Evolutionary conservation across 2,888 invertebrate species (phyloP).

Genomic region (Cyclophora albipunctata): DNA sequence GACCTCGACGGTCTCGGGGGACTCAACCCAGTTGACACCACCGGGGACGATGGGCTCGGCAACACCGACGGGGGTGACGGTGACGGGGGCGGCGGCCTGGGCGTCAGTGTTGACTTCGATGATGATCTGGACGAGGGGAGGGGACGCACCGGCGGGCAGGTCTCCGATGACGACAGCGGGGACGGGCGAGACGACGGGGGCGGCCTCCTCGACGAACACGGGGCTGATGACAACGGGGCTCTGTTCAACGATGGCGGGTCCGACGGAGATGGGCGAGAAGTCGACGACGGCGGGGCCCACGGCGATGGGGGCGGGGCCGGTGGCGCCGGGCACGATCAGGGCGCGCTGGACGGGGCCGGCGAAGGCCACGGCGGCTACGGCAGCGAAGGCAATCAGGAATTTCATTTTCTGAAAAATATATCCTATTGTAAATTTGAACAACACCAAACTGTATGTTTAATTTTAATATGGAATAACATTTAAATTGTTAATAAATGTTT

Average conservation of each 20-base stretch:
- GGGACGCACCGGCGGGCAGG: constrained; percentile 8
- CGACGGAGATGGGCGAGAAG: constrained; percentile 9
- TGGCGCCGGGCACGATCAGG: constrained; percentile 21
- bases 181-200: constrained; percentile 10
- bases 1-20: too few relatives aligned
- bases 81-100: constrained; percentile 7
- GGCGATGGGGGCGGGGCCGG: constrained; percentile 19
- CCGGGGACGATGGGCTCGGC: constrained; percentile 8
- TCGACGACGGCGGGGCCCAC: constrained; percentile 22
- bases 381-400: constrained; percentile 24
- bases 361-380: constrained; percentile 25
- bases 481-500: too few relatives aligned
- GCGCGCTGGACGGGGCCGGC: constrained; percentile 19
- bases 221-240: constrained; percentile 27
- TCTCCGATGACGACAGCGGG: constrained; percentile 7
- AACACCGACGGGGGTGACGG: constrained; percentile 10
- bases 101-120: constrained; percentile 25
- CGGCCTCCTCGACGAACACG: constrained; percentile 16
- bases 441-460: too few relatives aligned
- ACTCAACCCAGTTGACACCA: constrained; percentile 4
- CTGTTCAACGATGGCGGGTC: constrained; percentile 25
- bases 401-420: constrained; percentile 15
- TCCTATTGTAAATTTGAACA: too few relatives aligned
- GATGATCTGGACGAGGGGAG: constrained; percentile 34
- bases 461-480: too few relatives aligned